Evolutionary conservation across 2,113 vertebrate genomes (phyloP), one percentile per base, ranked within the genome.

Genomic region (Pachycephala philippinensis): DNA sequence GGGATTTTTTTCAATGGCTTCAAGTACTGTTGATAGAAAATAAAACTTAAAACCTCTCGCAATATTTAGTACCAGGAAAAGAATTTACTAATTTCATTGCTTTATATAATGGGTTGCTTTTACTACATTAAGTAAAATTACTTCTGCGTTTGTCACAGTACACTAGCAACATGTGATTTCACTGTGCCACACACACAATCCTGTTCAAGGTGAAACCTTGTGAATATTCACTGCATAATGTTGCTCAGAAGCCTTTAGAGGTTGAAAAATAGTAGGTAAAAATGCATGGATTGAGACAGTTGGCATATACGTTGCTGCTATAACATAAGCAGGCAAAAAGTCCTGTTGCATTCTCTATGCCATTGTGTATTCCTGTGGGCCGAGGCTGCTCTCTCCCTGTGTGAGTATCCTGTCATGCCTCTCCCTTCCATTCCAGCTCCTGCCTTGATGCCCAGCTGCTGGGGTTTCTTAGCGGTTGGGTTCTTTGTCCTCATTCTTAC

Each of bases 341-440:
- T 92, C 52, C 37, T 2, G 0, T 37, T 47, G 52, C 66, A 2
- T 84, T 91, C 56, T 66, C 59, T 39, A 2, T 20, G 68, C 64
- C 59, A 30, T 91, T 89, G 82, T 87, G 71, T 60, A 79, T 74
- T 81, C 71, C 59, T 5, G 0, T 61, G 76, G 75, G 87, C 69
- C 0, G 1, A 21, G 70, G 39, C 57, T 1, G 3, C 44, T 54
- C 66, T 74, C 23, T 80, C 78, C 31, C 54, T 2, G 0, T 47
- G n/a, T 45, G 72, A 75, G 59, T 81, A 49, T 88, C 10, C 70
- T 2, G 63, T 94, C 68, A 88, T 94, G 93, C 93, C 83, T 96
- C 72, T 94, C 93, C 72, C 45, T 94, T 93, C 95, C 93, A 91
- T 96, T 93, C 92, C 60, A 50, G 52, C 76, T 80, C 69, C 80